Evolutionary conservation across 2,888 invertebrate species (phyloP).

Genomic region (Lapara coniferarum): DNA sequence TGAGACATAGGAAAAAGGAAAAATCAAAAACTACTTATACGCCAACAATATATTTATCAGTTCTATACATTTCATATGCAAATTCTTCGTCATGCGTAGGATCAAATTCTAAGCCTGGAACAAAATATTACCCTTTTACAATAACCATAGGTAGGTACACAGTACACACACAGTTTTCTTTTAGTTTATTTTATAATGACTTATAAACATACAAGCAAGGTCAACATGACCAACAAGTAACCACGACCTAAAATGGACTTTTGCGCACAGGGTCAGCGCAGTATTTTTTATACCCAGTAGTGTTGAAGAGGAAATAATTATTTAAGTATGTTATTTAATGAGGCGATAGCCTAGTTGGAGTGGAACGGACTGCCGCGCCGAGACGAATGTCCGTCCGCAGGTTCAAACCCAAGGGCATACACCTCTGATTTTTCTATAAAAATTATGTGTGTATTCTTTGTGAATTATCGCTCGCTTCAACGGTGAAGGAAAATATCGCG

Average conservation of each 20-base stretch:
- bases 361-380: too few relatives aligned
- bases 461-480: too few relatives aligned
- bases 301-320: too few relatives aligned
- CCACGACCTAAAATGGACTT: background rate
- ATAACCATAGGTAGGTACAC: background rate
- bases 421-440: too few relatives aligned
- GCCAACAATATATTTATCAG: constrained; percentile 86
- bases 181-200: too few relatives aligned
- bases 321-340: too few relatives aligned
- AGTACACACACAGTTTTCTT: background rate
- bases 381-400: too few relatives aligned
- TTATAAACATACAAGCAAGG: background rate
- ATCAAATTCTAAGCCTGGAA: constrained; percentile 89
- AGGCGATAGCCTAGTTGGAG: too few relatives aligned
- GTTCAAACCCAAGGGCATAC: too few relatives aligned
- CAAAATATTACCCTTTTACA: constrained; percentile 27
- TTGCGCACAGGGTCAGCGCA: background rate
- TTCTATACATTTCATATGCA: constrained; percentile 97
- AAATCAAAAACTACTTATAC: constrained; percentile 64
- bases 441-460: too few relatives aligned
- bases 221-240: constrained; percentile 15
- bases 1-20: constrained; percentile 26
- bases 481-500: too few relatives aligned
- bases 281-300: background rate
- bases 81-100: constrained; percentile 91